Conservation (phyloP, 2,113 vertebrate genomes). For the Periophthalmodon schlosseri region DNA sequence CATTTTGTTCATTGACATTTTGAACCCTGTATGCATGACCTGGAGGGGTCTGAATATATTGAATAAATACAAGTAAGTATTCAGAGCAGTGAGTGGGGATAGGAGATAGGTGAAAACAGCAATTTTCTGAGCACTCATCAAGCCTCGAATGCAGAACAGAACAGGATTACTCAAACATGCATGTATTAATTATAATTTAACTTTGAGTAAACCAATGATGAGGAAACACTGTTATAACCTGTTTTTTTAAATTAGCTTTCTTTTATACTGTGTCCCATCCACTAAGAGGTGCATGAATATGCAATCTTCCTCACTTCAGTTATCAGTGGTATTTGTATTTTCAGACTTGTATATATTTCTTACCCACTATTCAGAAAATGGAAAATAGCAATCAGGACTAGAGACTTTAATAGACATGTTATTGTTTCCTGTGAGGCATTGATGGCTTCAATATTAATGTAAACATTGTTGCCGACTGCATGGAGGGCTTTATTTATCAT, state of each 20-base stretch:
- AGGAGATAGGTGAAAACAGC: too few species aligned
- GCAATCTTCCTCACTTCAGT: neutral
- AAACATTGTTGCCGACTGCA: neutral
- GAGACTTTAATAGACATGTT: constrained; percentile 19
- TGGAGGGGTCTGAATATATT: too few species aligned
- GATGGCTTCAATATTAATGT: constrained; percentile 38
- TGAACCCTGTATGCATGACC: too few species aligned
- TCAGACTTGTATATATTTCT: neutral
- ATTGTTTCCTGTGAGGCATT: constrained; percentile 14
- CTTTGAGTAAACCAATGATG: too few species aligned
- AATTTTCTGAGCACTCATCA: too few species aligned
- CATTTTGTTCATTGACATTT: too few species aligned
- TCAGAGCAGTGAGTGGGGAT: too few species aligned
- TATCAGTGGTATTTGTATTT: neutral
- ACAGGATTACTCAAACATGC: too few species aligned
- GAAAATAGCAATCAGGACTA: neutral
- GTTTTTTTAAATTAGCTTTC: neutral
- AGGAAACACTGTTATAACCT: too few species aligned
- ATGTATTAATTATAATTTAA: too few species aligned
- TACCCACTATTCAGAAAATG: neutral
- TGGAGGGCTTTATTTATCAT: constrained; percentile 46
- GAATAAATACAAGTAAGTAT: too few species aligned
- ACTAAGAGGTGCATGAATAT: neutral
- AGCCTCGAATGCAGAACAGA: too few species aligned
- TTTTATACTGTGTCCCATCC: neutral